These are phyloP conservation scores for Pammene fasciana DNA, from an alignment of 2,888 invertebrate species.

Conservation along the genomic window DNA sequence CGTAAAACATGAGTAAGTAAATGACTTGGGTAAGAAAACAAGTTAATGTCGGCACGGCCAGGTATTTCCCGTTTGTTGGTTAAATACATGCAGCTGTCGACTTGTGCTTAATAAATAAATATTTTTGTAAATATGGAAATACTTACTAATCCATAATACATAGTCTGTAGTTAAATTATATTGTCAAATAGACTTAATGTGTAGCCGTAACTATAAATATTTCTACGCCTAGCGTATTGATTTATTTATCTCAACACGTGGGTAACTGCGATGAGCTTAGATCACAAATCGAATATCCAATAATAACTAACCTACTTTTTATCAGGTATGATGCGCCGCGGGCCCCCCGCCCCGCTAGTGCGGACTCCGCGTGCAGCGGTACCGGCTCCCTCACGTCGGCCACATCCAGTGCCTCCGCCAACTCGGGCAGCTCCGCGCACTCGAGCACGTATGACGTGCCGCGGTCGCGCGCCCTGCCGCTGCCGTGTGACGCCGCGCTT, in stretches of 20 bases:
- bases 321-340: conserved; percentile 78
- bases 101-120: too few relatives aligned
- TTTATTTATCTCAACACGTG: too few relatives aligned
- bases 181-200: too few relatives aligned
- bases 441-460: conserved; percentile 81
- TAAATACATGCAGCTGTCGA: neutral
- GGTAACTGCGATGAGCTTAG: too few relatives aligned
- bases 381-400: conserved; percentile 78
- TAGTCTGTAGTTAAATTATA: too few relatives aligned
- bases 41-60: neutral
- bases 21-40: conserved; percentile 20
- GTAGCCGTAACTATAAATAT: too few relatives aligned
- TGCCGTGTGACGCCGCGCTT: conserved; percentile 78
- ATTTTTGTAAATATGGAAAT: too few relatives aligned
- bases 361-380: conserved; percentile 84
- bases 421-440: conserved; percentile 76
- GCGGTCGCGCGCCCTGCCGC: conserved; percentile 72
- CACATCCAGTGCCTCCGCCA: conserved; percentile 77
- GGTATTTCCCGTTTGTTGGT: neutral
- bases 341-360: conserved; percentile 79
- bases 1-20: conserved; percentile 17
- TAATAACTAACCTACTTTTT: neutral
- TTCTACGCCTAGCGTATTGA: too few relatives aligned
- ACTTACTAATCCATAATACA: too few relatives aligned
- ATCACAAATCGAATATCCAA: too few relatives aligned